Evolutionary conservation across 2,888 invertebrate species (phyloP).

Genomic region (Alsophila aescularia): DNA sequence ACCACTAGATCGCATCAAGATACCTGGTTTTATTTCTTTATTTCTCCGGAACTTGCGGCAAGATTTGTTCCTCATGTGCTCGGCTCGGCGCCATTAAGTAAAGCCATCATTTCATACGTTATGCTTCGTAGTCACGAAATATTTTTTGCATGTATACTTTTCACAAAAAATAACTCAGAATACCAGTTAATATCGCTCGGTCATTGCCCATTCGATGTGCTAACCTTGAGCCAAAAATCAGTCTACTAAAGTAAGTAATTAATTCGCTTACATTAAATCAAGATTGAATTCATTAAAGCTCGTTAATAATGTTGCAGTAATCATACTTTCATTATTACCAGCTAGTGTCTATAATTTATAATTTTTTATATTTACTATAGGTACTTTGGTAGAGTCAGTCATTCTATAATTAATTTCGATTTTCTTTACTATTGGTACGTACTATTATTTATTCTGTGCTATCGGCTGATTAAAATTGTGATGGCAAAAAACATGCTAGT

Average conservation of each 20-base stretch:
- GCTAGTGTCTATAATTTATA: conserved; percentile 10
- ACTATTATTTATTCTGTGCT: too few species aligned
- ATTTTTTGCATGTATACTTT: conserved; percentile 38
- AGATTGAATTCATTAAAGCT: conserved; percentile 20
- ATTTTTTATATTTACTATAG: conserved; percentile 16
- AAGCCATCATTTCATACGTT: conserved; percentile 61
- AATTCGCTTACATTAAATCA: conserved; percentile 23
- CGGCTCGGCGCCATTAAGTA: conserved; percentile 63
- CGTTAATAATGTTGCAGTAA: conserved; percentile 14
- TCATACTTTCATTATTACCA: conserved; percentile 12
- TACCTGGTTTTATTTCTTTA: conserved; percentile 51
- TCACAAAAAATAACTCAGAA: conserved; percentile 23
- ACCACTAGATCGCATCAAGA: conserved; percentile 68
- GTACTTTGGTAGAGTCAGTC: conserved; percentile 8
- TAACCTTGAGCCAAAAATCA: conserved; percentile 38
- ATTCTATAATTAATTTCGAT: background rate
- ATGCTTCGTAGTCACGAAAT: conserved; percentile 69
- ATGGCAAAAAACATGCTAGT: too few species aligned
- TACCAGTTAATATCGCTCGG: conserved; percentile 31
- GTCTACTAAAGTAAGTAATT: conserved; percentile 20
- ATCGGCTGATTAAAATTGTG: too few species aligned
- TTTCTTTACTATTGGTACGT: background rate
- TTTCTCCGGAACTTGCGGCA: conserved; percentile 62
- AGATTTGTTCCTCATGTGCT: conserved; percentile 69
- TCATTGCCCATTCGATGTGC: conserved; percentile 37